These are phyloP conservation scores for Lophura nycthemera DNA, from an alignment of 2,113 vertebrate genomes.

Conservation along the genomic window DNA sequence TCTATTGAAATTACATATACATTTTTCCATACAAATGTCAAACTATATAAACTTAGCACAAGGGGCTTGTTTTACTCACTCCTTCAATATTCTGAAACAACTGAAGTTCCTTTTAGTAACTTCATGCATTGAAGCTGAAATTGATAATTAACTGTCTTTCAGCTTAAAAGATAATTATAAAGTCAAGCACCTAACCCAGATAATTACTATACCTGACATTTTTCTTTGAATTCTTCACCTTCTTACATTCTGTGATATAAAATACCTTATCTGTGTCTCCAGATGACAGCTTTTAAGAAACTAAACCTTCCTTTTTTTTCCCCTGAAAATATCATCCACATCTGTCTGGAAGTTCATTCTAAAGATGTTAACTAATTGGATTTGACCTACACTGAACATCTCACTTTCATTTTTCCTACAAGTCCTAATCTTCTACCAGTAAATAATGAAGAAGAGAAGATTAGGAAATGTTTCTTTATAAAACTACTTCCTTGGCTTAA, in stretches of 20 bases:
- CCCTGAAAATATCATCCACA: slow-evolving; percentile 60
- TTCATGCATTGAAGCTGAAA: slow-evolving; percentile 85
- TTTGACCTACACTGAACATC: slow-evolving; percentile 56
- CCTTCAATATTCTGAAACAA: slow-evolving; percentile 38
- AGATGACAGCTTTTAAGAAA: slow-evolving; percentile 66
- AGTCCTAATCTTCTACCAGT: slow-evolving; percentile 39
- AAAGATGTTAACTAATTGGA: slow-evolving; percentile 70
- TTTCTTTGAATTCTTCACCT: slow-evolving; percentile 74
- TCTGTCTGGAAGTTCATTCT: slow-evolving; percentile 57
- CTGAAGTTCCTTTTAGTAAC: slow-evolving; percentile 79
- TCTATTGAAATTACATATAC: not conserved
- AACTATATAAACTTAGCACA: not conserved
- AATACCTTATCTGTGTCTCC: slow-evolving; percentile 67
- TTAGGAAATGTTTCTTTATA: slow-evolving; percentile 13
- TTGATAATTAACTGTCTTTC: slow-evolving; percentile 86
- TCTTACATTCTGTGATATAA: slow-evolving; percentile 48
- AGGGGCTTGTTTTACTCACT: not conserved
- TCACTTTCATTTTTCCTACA: slow-evolving; percentile 58
- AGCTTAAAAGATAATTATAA: slow-evolving; percentile 85
- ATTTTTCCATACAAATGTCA: not conserved
- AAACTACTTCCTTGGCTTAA: not conserved
- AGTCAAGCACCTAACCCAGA: slow-evolving; percentile 78
- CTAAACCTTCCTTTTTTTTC: not conserved
- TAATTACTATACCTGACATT: slow-evolving; percentile 80
- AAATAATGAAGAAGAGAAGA: not conserved